These are phyloP conservation scores for Falco cherrug DNA, from an alignment of 2,797 vertebrate genomes.

Conservation along the genomic window DNA sequence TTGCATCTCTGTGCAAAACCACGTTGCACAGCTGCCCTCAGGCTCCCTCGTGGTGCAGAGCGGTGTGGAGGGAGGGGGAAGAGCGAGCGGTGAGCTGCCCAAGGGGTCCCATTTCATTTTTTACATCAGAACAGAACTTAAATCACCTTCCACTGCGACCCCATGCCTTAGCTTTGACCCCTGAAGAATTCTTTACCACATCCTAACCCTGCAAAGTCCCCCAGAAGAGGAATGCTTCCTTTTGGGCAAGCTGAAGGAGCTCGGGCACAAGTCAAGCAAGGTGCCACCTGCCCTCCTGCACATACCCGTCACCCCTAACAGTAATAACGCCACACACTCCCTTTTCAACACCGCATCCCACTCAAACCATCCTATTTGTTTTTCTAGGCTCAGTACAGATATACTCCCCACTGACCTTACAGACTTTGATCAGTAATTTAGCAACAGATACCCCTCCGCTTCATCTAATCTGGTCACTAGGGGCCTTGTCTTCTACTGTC, in stretches of 20 bases:
- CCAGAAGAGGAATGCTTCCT: neutral
- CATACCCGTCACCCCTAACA: neutral
- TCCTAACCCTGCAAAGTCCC: neutral
- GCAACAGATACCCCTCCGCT: neutral
- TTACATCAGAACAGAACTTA: neutral
- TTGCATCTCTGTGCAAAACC: neutral
- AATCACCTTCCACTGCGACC: neutral
- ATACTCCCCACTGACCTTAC: neutral
- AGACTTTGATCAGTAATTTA: neutral
- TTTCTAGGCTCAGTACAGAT: neutral
- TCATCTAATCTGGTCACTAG: neutral
- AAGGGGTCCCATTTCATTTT: neutral
- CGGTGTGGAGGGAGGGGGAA: neutral
- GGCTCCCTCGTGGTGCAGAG: neutral
- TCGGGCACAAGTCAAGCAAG: rapidly evolving
- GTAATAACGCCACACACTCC: rapidly evolving
- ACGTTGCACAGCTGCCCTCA: neutral
- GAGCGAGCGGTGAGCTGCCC: neutral
- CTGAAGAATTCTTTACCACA: neutral
- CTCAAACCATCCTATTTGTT: neutral
- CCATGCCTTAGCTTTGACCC: rapidly evolving
- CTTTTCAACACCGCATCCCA: neutral
- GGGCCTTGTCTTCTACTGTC: neutral
- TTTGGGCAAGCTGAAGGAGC: neutral
- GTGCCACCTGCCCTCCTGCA: neutral